Base-by-base conservation (phyloP, 2,888 invertebrate genomes). In the Amblyjoppa proteus region DNA sequence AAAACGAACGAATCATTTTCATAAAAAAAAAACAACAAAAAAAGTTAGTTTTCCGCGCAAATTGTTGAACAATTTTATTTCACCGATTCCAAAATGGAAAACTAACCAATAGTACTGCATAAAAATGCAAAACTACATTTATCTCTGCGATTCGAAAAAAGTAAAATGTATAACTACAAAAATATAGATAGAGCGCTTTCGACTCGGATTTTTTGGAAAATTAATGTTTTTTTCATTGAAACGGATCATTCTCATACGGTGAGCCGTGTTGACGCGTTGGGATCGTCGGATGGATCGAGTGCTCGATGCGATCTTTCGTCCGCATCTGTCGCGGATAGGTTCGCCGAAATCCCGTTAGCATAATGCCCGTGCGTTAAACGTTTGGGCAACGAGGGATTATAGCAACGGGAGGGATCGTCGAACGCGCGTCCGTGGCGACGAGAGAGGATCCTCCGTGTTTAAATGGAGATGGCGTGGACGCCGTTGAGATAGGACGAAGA, bases 401-500 rank as follows among this genome's bases (percentile, higher is more conserved):
- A 13, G 6, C 31, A 5, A 64, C 6, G 5, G 28, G 61, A 64
- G 31, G 61, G 34, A 34, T 31, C 16, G 45, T 45, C 31, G 31
- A 34, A 64, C 31, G 61, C n/a, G 61, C 61, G 34, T 64, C 13
- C 61, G n/a, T 7, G 61, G 16, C 61, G 34, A 64, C n/a, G 61
- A 64, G 61, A 31, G 61, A 34, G 34, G 11, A 31, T 64, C 34
- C 61, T 34, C 34, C 61, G 61, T 64, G 61, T 31, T 34, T 31
- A 64, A 64, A 64, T 16, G 61, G 61, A 4, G 61, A 16, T 16
- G 2, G 61, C 61, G 61, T 16, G 31, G 61, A 31, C 6, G 78
- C 34, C 64, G 25, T 38, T 38, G 64, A 75, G 78, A 53, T 38
- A 34, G 38, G 68, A 71, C 38, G 41, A 58, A 75, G 81, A 61